Evolutionary conservation across 2,888 invertebrate species (phyloP).

Genomic region (Heliothis peltigera): DNA sequence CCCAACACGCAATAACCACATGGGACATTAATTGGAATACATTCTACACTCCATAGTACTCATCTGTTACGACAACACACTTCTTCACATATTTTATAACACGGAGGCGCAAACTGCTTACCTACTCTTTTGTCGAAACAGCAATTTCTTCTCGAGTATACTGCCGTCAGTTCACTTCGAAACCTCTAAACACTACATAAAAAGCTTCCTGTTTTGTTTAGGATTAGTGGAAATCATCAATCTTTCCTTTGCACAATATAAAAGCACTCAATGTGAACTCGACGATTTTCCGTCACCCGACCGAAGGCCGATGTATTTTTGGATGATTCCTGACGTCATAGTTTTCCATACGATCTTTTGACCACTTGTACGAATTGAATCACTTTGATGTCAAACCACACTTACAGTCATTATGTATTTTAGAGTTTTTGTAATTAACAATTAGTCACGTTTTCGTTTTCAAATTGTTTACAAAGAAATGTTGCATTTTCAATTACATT

Average conservation of each 20-base stretch:
- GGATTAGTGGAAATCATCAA: conserved; percentile 69
- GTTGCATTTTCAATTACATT: neutral
- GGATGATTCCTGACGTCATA: conserved; percentile 75
- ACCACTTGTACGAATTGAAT: conserved; percentile 62
- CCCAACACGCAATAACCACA: conserved; percentile 55
- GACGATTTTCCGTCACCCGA: conserved; percentile 78
- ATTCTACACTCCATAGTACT: no score
- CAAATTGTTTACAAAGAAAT: neutral
- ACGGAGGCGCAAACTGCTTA: conserved; percentile 13
- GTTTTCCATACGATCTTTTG: conserved; percentile 76
- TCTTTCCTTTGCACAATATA: conserved; percentile 70
- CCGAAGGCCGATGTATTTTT: conserved; percentile 84
- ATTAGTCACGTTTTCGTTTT: conserved; percentile 1
- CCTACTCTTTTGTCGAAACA: conserved; percentile 20
- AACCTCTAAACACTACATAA: conserved; percentile 60
- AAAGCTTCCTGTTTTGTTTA: conserved; percentile 64
- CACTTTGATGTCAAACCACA: conserved; percentile 55
- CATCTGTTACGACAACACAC: conserved; percentile 21
- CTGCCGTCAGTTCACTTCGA: conserved; percentile 51
- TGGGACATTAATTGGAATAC: conserved; percentile 55
- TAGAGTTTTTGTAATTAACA: neutral
- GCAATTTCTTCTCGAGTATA: conserved; percentile 30
- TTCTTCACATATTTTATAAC: conserved; percentile 16
- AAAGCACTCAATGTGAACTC: conserved; percentile 72
- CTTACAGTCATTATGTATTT: conserved; percentile 43